phyloP scores from a whole-genome alignment of 2,888 invertebrate species.

The Coenonympha arcania region DNA sequence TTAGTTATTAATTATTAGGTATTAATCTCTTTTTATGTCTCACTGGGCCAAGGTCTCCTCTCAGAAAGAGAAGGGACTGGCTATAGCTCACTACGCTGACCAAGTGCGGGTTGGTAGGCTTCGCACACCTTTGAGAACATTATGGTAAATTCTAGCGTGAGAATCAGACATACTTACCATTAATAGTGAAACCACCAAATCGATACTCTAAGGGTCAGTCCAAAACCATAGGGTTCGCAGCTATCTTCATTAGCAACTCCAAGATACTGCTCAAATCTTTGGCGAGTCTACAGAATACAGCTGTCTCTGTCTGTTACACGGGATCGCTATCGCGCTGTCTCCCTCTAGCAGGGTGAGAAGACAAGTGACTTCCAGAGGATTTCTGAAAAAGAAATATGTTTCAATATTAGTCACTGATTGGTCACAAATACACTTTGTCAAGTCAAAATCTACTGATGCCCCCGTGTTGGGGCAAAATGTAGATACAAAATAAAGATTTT shows the following conservation, averaged over 20 bases:
- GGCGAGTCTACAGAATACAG: conserved; percentile 15
- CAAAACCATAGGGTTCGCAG: conserved; percentile 14
- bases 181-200: conserved; percentile 25
- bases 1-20: too few species aligned
- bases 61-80: too few species aligned
- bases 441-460: too few species aligned
- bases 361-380: not conserved
- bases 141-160: not conserved
- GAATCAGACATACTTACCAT: conserved; percentile 27
- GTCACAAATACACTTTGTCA: too few species aligned
- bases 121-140: too few species aligned
- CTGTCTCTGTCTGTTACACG: conserved; percentile 17
- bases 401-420: too few species aligned
- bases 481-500: too few species aligned
- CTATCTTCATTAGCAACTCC: conserved; percentile 31
- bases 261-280: conserved; percentile 26
- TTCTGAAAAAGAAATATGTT: conserved; percentile 16
- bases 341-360: conserved; percentile 21
- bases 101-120: too few species aligned
- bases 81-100: too few species aligned
- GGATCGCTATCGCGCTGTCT: conserved; percentile 23
- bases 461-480: too few species aligned
- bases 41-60: too few species aligned
- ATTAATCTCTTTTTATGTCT: too few species aligned
- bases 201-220: conserved; percentile 28